phyloP scores from a whole-genome alignment of 2,797 vertebrate species.

The Gallinago nigripennis region DNA sequence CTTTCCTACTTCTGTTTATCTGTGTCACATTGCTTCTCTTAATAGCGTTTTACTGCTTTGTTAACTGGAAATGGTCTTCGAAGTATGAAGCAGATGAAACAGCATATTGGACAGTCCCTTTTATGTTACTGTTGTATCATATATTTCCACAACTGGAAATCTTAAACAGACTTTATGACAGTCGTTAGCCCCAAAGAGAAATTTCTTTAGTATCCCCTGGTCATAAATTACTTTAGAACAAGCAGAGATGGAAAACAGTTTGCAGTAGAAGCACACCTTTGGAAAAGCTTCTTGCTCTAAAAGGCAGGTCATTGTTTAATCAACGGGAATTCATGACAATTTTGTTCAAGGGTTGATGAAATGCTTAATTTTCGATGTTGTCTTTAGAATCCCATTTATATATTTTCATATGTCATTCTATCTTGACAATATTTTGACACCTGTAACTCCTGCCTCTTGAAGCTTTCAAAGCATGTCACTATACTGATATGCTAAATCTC shows the following conservation, averaged over 20 bases:
- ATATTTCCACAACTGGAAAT: conserved; percentile 4
- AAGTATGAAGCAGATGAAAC: not conserved
- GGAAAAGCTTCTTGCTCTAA: not conserved
- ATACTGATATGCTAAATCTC: too few relatives aligned
- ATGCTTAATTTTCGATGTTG: not conserved
- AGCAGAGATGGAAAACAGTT: not conserved
- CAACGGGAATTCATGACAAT: not conserved
- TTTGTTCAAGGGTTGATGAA: not conserved
- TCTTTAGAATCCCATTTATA: too few relatives aligned
- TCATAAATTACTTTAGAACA: not conserved
- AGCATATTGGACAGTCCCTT: not conserved
- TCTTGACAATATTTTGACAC: too few relatives aligned
- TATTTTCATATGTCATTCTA: too few relatives aligned
- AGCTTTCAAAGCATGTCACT: too few relatives aligned
- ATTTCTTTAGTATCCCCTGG: conserved; percentile 3
- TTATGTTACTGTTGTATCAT: not conserved
- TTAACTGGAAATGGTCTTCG: not conserved
- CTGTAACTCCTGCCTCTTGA: too few relatives aligned
- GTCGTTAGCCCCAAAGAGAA: not conserved
- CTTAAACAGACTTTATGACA: not conserved
- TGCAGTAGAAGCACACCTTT: not conserved
- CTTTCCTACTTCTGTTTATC: not conserved
- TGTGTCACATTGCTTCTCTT: not conserved
- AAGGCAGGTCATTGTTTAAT: not conserved
- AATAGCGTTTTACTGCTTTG: not conserved